These are phyloP conservation scores for Tanypteryx hageni DNA, from an alignment of 2,888 invertebrate species.

Conservation along the genomic window DNA sequence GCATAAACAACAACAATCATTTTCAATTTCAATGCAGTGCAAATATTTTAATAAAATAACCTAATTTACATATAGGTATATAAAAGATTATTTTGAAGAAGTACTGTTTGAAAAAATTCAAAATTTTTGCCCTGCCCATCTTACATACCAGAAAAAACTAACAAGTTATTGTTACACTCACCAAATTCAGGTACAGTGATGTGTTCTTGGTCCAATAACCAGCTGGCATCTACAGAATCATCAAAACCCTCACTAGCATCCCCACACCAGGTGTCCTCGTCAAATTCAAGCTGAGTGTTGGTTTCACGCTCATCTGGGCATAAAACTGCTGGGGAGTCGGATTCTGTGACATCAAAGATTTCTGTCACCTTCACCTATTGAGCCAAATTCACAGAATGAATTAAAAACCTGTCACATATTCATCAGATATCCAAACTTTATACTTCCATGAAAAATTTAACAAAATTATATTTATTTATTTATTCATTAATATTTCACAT, in stretches of 20 bases:
- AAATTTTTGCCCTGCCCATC: too few species aligned
- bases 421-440: not conserved
- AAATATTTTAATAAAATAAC: too few species aligned
- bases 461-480: slow-evolving; percentile 41
- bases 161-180: not conserved
- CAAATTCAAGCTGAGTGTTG: slow-evolving; percentile 82
- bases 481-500: too few species aligned
- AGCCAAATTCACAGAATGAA: slow-evolving; percentile 69
- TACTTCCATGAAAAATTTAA: slow-evolving; percentile 37
- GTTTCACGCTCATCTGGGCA: slow-evolving; percentile 79
- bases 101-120: too few species aligned
- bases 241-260: slow-evolving; percentile 65
- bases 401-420: slow-evolving; percentile 11
- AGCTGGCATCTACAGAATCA: slow-evolving; percentile 42
- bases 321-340: slow-evolving; percentile 82
- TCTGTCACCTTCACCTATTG: slow-evolving; percentile 89
- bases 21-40: too few species aligned
- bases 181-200: slow-evolving; percentile 21
- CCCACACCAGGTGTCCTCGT: slow-evolving; percentile 76
- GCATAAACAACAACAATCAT: too few species aligned
- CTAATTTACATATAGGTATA: too few species aligned
- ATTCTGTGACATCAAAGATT: slow-evolving; percentile 91
- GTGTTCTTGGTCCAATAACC: not conserved
- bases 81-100: too few species aligned
- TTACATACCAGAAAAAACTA: too few species aligned